Evolutionary conservation across 2,797 vertebrate species (phyloP), one percentile per base, ranked within the genome.

Genomic region (Pangasius larnaudii): DNA sequence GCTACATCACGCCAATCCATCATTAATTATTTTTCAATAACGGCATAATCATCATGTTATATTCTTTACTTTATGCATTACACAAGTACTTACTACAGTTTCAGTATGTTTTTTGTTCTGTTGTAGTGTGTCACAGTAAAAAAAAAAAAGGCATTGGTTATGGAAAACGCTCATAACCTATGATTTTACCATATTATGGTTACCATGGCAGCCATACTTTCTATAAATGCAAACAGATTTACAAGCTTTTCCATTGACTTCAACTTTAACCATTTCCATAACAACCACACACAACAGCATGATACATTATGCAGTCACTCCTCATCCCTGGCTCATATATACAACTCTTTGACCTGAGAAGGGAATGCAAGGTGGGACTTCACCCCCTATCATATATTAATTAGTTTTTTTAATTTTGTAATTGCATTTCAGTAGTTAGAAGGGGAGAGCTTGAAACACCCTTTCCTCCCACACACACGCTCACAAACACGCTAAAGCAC

Each of bases 401-500:
- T n/a, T 33, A 8, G 33, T 9, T 36, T 67, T 33, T 8, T 65
- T n/a, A 1, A 13, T 65, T n/a, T 16, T 14, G 19, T 22, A 9
- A 74, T 46, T 49, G 27, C 22, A 39, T 74, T 46, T n/a, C 39
- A 14, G 71, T 46, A 46, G 46, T 74, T 49, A 51, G 27, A 39
- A 86, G 71, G 85, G 89, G 88, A 91, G 22, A 85, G 83, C 87
- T 81, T 90, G 30, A 89, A 93, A 92, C 88, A 46, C 36, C 78
- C 84, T 56, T 59, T 42, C 89, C 36, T 39, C 78, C 33, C 56
- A 14, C 78, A 5, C 53, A 58, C 33, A 59, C 19, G 8, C 30
- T 24, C 53, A 59, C 74, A n/a, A 24, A 58, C 19, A 24, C 51
- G 51, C 87, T 90, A 91, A 91, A 91, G 56, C 85, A 84, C 65